phyloP scores from a whole-genome alignment of 2,797 vertebrate genomes.

The Takifugu ocellatus region DNA sequence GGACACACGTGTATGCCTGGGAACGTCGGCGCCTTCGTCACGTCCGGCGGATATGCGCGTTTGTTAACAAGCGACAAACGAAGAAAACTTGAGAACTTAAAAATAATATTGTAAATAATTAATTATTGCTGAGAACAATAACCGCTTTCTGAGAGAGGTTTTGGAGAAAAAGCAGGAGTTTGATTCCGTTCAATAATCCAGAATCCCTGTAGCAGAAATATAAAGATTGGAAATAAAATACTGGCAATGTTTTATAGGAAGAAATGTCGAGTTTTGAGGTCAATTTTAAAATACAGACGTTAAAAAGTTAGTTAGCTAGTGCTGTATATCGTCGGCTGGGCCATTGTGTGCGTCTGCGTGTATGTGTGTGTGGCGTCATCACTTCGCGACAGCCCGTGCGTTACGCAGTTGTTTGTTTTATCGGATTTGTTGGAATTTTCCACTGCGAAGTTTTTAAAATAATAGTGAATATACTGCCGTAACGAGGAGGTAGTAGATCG shows the following conservation, averaged over 20 bases:
- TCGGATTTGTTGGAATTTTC: conserved; percentile 36
- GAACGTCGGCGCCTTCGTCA: conserved; percentile 22
- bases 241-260: too few relatives aligned
- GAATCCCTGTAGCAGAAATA: too few relatives aligned
- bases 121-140: background rate
- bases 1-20: conserved; percentile 23
- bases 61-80: too few relatives aligned
- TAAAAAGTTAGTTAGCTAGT: too few relatives aligned
- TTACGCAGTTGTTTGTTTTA: conserved; percentile 51
- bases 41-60: background rate
- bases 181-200: too few relatives aligned
- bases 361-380: conserved; percentile 1
- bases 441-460: background rate
- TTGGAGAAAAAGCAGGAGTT: too few relatives aligned
- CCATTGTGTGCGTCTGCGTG: too few relatives aligned
- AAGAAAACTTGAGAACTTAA: too few relatives aligned
- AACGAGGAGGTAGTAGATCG: too few relatives aligned
- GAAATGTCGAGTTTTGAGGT: conserved; percentile 17
- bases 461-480: background rate
- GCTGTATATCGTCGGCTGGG: background rate
- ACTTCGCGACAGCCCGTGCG: background rate
- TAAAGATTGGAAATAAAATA: too few relatives aligned
- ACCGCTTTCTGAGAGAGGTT: too few relatives aligned
- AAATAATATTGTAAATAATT: too few relatives aligned
- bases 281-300: background rate